phyloP scores from a whole-genome alignment of 1,140 invertebrate species.

The Teleogryllus occipitalis region DNA sequence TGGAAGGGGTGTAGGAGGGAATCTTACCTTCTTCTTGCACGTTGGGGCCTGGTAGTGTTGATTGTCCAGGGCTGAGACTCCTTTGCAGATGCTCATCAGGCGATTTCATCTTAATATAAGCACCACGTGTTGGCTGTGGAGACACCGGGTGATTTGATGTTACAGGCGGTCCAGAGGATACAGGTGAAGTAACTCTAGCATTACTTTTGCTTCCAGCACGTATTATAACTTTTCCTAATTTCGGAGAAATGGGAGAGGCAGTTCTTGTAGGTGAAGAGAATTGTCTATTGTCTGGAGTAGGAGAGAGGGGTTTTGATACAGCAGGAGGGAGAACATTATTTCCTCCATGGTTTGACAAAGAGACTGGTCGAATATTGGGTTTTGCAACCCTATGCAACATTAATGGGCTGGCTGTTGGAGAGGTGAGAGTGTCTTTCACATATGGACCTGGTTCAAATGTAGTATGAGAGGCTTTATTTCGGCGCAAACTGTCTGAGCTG shows the following conservation, averaged over 20 bases:
- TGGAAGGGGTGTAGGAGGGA: conserved; percentile 13
- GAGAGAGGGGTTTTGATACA: neutral
- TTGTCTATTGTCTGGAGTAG: conserved; percentile 9
- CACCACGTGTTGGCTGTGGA: conserved; percentile 43
- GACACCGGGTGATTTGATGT: conserved; percentile 34
- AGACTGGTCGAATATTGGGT: conserved; percentile 28
- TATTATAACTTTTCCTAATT: conserved; percentile 56
- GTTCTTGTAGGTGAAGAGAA: neutral
- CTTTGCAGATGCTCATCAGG: conserved; percentile 7
- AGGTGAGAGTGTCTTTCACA: conserved; percentile 51
- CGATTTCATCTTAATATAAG: conserved; percentile 58
- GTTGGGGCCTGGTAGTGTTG: conserved; percentile 2
- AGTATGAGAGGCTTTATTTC: conserved; percentile 70
- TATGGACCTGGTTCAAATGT: conserved; percentile 76
- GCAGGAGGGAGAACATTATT: conserved; percentile 2
- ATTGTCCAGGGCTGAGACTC: conserved; percentile 9
- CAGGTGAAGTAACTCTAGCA: conserved; percentile 36
- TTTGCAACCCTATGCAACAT: conserved; percentile 25
- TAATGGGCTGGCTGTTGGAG: conserved; percentile 27
- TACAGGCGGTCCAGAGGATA: conserved; percentile 45
- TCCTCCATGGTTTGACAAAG: conserved; percentile 11
- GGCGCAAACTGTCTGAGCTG: conserved; percentile 75
- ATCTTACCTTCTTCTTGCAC: conserved; percentile 21
- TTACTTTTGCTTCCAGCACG: conserved; percentile 44
- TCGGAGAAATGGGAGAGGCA: conserved; percentile 33